phyloP scores from a whole-genome alignment of 2,113 vertebrate species.

The Solenodon paradoxus region DNA sequence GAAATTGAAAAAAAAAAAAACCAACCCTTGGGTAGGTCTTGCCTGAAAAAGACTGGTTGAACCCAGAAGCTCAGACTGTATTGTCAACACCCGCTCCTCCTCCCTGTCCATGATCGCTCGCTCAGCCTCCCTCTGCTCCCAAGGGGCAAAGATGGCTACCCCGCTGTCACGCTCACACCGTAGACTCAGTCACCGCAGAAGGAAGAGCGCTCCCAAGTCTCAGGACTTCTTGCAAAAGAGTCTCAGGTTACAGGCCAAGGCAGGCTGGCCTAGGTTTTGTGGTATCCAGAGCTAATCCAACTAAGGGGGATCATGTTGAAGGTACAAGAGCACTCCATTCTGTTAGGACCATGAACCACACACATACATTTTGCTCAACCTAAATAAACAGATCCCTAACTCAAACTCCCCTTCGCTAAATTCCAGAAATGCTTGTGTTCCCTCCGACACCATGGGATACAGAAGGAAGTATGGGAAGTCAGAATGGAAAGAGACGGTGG shows the following conservation, averaged over 20 bases:
- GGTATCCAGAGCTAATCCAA: neutral
- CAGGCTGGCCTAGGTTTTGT: neutral
- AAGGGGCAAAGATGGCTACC: neutral
- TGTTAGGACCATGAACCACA: neutral
- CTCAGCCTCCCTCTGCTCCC: neutral
- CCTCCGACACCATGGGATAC: neutral
- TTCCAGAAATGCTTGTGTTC: neutral
- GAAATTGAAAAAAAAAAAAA: neutral
- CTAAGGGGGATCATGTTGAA: neutral
- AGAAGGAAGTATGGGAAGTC: neutral
- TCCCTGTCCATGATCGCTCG: accelerated
- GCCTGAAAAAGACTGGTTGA: neutral
- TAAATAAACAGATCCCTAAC: neutral
- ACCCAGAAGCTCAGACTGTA: neutral
- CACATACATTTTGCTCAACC: neutral
- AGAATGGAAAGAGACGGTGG: neutral
- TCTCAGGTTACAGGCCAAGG: neutral
- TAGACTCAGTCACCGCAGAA: neutral
- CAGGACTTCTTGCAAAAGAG: neutral
- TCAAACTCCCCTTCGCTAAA: neutral
- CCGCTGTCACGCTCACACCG: accelerated
- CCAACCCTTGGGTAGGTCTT: neutral
- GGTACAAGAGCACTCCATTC: neutral
- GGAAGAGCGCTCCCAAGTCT: neutral
- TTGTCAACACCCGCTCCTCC: too few relatives aligned